Percentiles rank a stretch among this genome's conserved stretches.
phyloP scores from a whole-genome alignment of 2,113 vertebrate genomes.

The Gila orcuttii region DNA sequence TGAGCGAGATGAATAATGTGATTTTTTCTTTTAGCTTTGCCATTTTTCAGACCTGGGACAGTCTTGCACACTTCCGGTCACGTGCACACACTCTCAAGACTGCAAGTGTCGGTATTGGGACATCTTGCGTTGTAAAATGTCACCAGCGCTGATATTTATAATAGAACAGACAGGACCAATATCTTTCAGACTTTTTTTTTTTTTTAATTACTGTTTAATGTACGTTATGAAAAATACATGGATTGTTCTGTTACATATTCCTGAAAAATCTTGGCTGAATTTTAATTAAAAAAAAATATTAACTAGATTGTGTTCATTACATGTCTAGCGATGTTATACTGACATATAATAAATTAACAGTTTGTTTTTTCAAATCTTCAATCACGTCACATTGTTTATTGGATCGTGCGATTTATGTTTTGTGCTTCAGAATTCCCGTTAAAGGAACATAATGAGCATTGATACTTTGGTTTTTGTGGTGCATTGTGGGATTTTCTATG shows the following conservation, averaged over 20 bases:
- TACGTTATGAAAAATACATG: not conserved
- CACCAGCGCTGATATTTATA: not conserved
- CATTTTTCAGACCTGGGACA: not conserved
- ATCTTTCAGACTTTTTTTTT: not conserved
- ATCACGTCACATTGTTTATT: not conserved
- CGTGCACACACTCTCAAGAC: not conserved
- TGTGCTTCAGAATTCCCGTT: not conserved
- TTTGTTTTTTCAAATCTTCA: too few species aligned
- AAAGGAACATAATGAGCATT: not conserved
- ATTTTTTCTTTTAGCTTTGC: not conserved
- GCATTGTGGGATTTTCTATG: not conserved
- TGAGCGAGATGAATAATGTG: not conserved
- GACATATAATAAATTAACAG: too few species aligned
- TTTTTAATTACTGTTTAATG: not conserved
- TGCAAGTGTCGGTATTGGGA: not conserved
- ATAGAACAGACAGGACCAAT: not conserved
- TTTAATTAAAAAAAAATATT: too few species aligned
- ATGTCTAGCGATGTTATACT: too few species aligned
- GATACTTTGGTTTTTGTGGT: not conserved
- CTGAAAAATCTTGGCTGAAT: too few species aligned
- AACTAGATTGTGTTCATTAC: too few species aligned
- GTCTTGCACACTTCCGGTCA: not conserved
- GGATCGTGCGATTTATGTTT: not conserved
- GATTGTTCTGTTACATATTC: too few species aligned
- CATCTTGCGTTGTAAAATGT: not conserved